phyloP scores from a whole-genome alignment of 2,888 invertebrate genomes.

The Nasonia oneida region DNA sequence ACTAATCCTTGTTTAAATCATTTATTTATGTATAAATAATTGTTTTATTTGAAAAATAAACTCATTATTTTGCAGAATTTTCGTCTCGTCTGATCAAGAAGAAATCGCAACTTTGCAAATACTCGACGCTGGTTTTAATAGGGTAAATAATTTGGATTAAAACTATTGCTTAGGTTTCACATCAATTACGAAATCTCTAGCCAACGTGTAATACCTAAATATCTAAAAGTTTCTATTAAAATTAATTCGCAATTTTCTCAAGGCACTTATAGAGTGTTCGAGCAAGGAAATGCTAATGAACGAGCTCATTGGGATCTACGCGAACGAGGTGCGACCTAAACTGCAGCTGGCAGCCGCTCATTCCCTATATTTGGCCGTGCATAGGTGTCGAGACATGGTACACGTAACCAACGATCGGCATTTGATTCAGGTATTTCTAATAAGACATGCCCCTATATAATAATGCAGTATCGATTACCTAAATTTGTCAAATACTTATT shows the following conservation, averaged over 20 bases:
- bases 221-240: slow-evolving; percentile 10
- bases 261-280: slow-evolving; percentile 81
- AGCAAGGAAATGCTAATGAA: slow-evolving; percentile 81
- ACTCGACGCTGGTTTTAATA: slow-evolving; percentile 88
- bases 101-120: slow-evolving; percentile 89
- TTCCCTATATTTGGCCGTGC: slow-evolving; percentile 91
- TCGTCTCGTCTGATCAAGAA: slow-evolving; percentile 83
- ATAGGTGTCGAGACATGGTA: slow-evolving; percentile 92
- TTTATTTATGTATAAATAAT: neutral
- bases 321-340: slow-evolving; percentile 88
- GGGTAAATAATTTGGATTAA: slow-evolving; percentile 36
- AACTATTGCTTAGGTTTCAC: too few species aligned
- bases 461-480: neutral
- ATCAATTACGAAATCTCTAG: neutral
- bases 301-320: slow-evolving; percentile 89
- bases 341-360: slow-evolving; percentile 89
- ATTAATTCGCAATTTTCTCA: slow-evolving; percentile 11
- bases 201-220: neutral
- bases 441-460: neutral
- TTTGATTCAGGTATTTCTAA: slow-evolving; percentile 85
- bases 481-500: neutral
- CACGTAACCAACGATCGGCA: slow-evolving; percentile 93
- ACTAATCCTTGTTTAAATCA: neutral
- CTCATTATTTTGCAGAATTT: slow-evolving; percentile 80
- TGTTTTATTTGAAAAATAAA: neutral